These are phyloP conservation scores for Leptopilina clavipes DNA, from an alignment of 1,140 invertebrate genomes.

Conservation along the genomic window DNA sequence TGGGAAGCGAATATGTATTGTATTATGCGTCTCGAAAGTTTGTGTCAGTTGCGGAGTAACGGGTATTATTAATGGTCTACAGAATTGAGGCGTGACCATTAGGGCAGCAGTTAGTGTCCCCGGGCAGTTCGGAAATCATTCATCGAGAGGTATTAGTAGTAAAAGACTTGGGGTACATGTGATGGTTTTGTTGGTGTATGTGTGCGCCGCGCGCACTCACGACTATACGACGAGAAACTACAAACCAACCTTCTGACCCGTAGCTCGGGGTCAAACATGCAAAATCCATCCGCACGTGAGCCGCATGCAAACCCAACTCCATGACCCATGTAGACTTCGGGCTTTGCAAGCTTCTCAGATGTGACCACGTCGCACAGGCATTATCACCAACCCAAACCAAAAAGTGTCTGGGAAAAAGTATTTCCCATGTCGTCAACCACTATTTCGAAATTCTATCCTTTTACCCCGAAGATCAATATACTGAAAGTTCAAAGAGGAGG, in stretches of 20 bases:
- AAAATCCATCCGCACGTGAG: slow-evolving; percentile 65
- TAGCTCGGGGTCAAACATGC: slow-evolving; percentile 62
- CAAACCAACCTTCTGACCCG: slow-evolving; percentile 33
- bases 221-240: slow-evolving; percentile 7
- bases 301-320: slow-evolving; percentile 46
- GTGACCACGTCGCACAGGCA: neutral
- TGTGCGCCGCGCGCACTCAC: neutral
- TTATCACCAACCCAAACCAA: neutral
- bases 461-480: too few species aligned
- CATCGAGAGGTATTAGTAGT: slow-evolving; percentile 2
- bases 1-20: neutral
- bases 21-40: slow-evolving; percentile 17
- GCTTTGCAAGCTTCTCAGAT: neutral
- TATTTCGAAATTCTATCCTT: too few species aligned
- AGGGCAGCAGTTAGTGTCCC: slow-evolving; percentile 12
- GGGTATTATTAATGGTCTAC: slow-evolving; percentile 19
- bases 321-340: neutral
- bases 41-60: neutral
- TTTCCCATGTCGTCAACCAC: too few species aligned
- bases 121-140: slow-evolving; percentile 22
- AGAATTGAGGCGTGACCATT: slow-evolving; percentile 24
- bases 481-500: too few species aligned
- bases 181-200: neutral
- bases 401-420: too few species aligned
- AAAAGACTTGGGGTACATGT: slow-evolving; percentile 33